A percentile compares a stretch with the other conserved stretches of the same genome.
phyloP scores from a whole-genome alignment of 2,113 vertebrate species.

The Heptranchias perlo region DNA sequence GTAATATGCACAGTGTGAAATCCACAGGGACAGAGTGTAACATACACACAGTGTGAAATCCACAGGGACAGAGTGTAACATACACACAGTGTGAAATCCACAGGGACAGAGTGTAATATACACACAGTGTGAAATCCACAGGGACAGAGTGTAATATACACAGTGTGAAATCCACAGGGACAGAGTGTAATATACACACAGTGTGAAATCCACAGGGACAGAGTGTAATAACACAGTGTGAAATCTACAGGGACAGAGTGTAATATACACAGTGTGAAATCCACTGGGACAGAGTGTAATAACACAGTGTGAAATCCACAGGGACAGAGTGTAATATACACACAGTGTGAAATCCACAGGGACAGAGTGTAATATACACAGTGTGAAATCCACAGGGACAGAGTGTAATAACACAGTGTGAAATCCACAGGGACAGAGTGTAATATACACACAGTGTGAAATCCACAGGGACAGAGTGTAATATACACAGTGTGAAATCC shows the following conservation, averaged over 20 bases:
- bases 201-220: not conserved
- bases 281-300: not conserved
- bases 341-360: no score
- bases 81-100: not conserved
- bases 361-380: not conserved
- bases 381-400: not conserved
- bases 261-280: conserved; percentile 63
- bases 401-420: no score
- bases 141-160: conserved; percentile 21
- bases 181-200: not conserved
- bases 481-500: not conserved
- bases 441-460: conserved; percentile 60
- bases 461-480: conserved; percentile 11
- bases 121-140: no score
- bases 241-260: no score
- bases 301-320: not conserved
- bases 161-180: no score
- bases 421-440: no score
- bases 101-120: not conserved
- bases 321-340: not conserved
- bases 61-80: not conserved
- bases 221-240: not conserved
- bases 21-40: conserved; percentile 3
- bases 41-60: not conserved
- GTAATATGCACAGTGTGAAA: conserved; percentile 61